phyloP scores from a whole-genome alignment of 1,140 invertebrate species.

The Drosophila pachea region DNA sequence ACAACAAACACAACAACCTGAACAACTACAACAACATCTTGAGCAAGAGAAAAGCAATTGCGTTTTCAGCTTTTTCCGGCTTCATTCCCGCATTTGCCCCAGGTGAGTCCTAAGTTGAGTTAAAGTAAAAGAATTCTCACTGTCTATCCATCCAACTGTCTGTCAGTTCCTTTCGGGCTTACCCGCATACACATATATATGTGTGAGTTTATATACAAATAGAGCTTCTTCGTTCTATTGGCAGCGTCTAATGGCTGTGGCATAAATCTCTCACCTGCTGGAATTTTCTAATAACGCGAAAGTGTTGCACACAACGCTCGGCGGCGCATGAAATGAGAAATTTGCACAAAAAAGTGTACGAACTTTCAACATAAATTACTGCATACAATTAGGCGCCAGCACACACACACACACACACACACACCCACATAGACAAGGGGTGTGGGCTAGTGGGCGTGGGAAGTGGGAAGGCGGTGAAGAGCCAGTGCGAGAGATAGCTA shows the following conservation, averaged over 20 bases:
- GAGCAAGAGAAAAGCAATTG: conserved; percentile 34
- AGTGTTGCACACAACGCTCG: conserved; percentile 58
- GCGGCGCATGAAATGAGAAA: conserved; percentile 66
- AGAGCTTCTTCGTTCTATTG: conserved; percentile 22
- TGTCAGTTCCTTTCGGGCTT: not conserved
- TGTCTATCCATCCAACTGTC: not conserved
- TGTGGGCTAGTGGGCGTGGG: not conserved
- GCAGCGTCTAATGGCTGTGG: conserved; percentile 44
- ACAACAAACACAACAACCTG: conserved; percentile 12
- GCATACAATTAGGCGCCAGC: conserved; percentile 48
- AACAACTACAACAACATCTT: not conserved
- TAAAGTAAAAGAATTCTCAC: conserved; percentile 19
- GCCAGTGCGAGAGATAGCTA: conserved; percentile 18
- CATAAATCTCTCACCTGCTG: conserved; percentile 68
- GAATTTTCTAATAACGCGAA: conserved; percentile 73
- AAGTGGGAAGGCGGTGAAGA: no score
- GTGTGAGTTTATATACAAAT: not conserved
- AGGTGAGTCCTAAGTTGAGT: no score
- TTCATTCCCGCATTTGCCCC: conserved; percentile 26
- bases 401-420: not conserved
- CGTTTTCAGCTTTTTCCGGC: conserved; percentile 33
- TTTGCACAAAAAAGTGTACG: conserved; percentile 35
- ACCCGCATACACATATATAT: no score
- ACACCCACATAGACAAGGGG: not conserved
- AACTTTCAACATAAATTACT: conserved; percentile 72